Evolutionary conservation across 2,797 vertebrate species (phyloP), one percentile per base, ranked within the genome.

Genomic region (Sebastiscus tertius): DNA sequence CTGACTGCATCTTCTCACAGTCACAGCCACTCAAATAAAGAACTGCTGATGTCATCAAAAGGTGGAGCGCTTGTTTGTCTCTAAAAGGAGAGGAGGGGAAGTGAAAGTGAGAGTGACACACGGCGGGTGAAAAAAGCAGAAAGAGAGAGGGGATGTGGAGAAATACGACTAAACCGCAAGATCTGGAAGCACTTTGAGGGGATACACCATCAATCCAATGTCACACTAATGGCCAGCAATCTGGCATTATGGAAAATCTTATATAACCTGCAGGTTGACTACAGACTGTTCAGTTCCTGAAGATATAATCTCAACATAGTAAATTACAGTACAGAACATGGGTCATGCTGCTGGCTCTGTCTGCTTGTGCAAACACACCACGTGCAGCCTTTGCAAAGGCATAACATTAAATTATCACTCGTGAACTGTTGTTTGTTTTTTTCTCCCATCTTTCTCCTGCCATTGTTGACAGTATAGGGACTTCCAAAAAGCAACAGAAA

Each of bases 101-200:
- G 27, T 22, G 16, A 62, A 63, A 3, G 58, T n/a, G 34, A 72
- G 13, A 34, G 62, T 52, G 61, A 79, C 31, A 75, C 4, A n/a
- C 24, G 20, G 64, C 70, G 64, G 34, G 22, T 18, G 8, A 69
- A 64, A 42, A 58, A 58, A 33, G 10, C 39, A 64, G 49, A 82
- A 59, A 54, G 31, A 39, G 18, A 62, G 74, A 62, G 24, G n/a
- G 60, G 65, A 67, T 61, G 60, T 75, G 60, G 64, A 61, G 75
- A 83, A 83, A 84, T 77, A 75, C 2, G 6, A 80, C 42, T 64
- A 83, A 42, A 83, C 82, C 80, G 69, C 68, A 85, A 82, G 70
- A 82, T 90, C 83, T 92, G 88, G 84, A 93, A 87, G 5, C 80
- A 90, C 61, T 93, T 91, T 82, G 66, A 90, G 87, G 82, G 70